Evolutionary conservation across 2,113 vertebrate species (phyloP), one percentile per base, ranked within the genome.

Genomic region (Oreochromis tanganicae): DNA sequence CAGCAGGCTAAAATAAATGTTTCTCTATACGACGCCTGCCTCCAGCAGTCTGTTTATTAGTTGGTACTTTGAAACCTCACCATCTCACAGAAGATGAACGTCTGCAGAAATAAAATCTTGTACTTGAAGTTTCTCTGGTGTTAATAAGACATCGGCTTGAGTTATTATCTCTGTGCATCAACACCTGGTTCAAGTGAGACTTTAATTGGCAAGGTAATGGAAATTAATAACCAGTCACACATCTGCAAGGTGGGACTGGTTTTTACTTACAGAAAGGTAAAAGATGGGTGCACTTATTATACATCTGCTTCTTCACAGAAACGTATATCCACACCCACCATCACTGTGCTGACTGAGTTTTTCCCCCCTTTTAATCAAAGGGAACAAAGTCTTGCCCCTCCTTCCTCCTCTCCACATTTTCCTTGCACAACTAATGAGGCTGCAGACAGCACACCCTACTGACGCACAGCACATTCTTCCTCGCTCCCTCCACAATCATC

Each of bases 401-500:
- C 83, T 43, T 63, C 52, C 80, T 84, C 78, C 79, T 81, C 87
- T 86, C 56, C 43, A 82, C 87, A 82, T 82, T 55, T 75, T 84
- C 34, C 79, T 54, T 46, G 52, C 24, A 79, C 75, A 89, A 1
- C 80, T 91, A 94, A 92, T 85, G 88, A 91, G 85, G 85, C 84
- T 87, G 85, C 5, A 85, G 56, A 92, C 73, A 88, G 85, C 89
- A 88, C 91, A 87, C 80, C 79, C 91, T 89, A 88, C 90, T 91
- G 89, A 91, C 87, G 46, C 84, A 82, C 34, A 71, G 80, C 48
- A 84, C 68, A 57, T 82, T 32, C 75, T 43, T 41, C 29, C 32
- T 27, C n/a, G 2, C 29, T 61, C 11, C 82, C 32, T 59, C 63
- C 84, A 85, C 36, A 43, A 50, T 63, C 71, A 78, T 56, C 61